Evolutionary conservation across 2,888 invertebrate species (phyloP).

Genomic region (Ophion costatus): DNA sequence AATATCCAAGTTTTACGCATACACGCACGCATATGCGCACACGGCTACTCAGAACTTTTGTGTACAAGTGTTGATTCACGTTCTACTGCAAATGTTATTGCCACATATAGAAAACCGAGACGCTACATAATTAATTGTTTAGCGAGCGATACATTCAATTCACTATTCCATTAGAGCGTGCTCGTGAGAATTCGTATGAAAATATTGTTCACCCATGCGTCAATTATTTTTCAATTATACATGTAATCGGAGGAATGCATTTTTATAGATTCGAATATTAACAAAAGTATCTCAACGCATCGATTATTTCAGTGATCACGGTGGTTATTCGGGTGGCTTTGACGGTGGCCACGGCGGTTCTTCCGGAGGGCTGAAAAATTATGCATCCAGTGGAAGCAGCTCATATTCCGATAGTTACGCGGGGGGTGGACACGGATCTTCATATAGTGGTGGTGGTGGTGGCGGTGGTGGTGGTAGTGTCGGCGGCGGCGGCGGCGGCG

Average conservation of each 20-base stretch:
- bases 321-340: slow-evolving; percentile 67
- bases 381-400: neutral
- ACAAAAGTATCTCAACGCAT: slow-evolving; percentile 62
- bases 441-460: slow-evolving; percentile 30
- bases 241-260: neutral
- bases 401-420: slow-evolving; percentile 48
- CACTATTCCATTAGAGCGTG: too few relatives aligned
- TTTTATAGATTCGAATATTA: neutral
- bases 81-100: too few relatives aligned
- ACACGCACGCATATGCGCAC: too few relatives aligned
- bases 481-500: too few relatives aligned
- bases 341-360: slow-evolving; percentile 64
- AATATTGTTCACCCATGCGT: neutral
- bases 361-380: slow-evolving; percentile 68
- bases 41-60: too few relatives aligned
- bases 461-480: slow-evolving; percentile 9
- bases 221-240: neutral
- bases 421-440: slow-evolving; percentile 41
- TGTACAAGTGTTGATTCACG: too few relatives aligned
- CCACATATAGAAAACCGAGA: too few relatives aligned
- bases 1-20: too few relatives aligned
- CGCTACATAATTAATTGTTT: too few relatives aligned
- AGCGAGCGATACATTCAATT: neutral
- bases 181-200: too few relatives aligned
- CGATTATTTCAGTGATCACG: slow-evolving; percentile 57